Evolutionary conservation across 1,140 invertebrate species (phyloP).

Genomic region (Nilaparvata lugens): DNA sequence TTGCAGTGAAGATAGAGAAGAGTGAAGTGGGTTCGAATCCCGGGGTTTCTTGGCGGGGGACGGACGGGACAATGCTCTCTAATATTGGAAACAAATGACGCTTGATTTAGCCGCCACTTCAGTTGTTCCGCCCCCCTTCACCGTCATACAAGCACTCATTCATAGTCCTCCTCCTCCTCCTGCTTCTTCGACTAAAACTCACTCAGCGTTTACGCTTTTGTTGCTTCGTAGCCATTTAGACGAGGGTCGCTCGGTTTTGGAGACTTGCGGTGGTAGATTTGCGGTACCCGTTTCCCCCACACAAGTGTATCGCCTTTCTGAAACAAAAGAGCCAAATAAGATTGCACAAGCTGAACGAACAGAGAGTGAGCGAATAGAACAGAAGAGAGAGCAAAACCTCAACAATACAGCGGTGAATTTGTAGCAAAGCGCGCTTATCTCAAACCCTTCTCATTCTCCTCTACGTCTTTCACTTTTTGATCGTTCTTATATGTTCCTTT

Average conservation of each 20-base stretch:
- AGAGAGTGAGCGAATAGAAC: background rate
- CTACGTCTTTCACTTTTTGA: too few species aligned
- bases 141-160: too few species aligned
- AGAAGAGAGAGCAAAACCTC: too few species aligned
- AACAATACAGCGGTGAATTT: too few species aligned
- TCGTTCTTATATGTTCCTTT: too few species aligned
- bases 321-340: slow-evolving; percentile 3
- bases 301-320: background rate
- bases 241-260: too few species aligned
- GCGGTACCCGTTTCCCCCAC: background rate
- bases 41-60: background rate
- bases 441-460: too few species aligned
- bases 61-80: background rate
- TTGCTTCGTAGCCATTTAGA: background rate
- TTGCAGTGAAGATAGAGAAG: background rate
- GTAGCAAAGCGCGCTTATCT: too few species aligned
- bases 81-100: slow-evolving; percentile 5
- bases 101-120: background rate
- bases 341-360: background rate
- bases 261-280: too few species aligned
- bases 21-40: background rate
- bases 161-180: too few species aligned
- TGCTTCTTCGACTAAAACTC: too few species aligned
- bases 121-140: background rate
- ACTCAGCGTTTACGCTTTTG: slow-evolving; percentile 1